Conservation (phyloP, 2,797 vertebrate species). For the Sarcophilus harrisii region DNA sequence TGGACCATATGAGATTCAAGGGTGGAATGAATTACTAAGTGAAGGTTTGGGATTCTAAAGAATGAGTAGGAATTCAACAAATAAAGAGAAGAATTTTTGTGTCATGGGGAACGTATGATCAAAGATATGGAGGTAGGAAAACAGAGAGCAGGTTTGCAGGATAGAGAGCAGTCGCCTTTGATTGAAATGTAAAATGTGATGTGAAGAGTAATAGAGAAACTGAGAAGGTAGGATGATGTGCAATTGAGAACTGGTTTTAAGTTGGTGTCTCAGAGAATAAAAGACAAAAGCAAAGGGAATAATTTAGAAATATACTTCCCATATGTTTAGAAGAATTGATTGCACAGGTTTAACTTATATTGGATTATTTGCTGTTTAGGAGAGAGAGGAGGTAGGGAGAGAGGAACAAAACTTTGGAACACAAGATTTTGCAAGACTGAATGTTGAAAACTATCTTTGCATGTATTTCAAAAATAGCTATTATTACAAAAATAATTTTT, state of each 20-base stretch:
- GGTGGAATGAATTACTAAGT: not conserved
- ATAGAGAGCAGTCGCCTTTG: not conserved
- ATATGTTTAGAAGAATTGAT: no score
- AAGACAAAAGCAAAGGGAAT: not conserved
- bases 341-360: no score
- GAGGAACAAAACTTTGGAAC: no score
- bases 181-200: not conserved
- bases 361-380: no score
- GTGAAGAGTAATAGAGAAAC: not conserved
- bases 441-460: no score
- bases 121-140: not conserved
- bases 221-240: not conserved
- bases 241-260: not conserved
- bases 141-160: not conserved
- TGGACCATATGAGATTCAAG: not conserved
- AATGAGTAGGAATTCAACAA: not conserved
- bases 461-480: no score
- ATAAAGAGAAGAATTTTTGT: not conserved
- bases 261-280: not conserved
- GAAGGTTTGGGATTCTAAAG: not conserved
- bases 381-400: no score
- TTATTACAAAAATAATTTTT: no score
- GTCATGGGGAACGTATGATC: not conserved
- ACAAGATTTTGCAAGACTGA: no score
- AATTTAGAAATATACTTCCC: not conserved